Percentiles rank a stretch among this genome's conserved stretches.
These are phyloP conservation scores for Pelusios castaneus DNA, from an alignment of 2,113 vertebrate genomes.

Conservation along the genomic window DNA sequence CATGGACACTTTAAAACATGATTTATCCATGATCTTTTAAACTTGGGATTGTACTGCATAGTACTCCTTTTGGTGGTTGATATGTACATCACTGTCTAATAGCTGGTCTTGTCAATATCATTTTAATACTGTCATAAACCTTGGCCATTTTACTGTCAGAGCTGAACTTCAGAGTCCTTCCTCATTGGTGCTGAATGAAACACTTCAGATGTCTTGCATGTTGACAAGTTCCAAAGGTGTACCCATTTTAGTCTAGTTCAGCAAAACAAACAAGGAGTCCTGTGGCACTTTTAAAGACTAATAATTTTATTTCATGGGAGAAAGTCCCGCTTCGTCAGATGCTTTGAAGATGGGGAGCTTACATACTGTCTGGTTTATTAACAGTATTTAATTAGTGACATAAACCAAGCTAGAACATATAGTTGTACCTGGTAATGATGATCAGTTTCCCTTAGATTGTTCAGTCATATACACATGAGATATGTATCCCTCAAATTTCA, in stretches of 20 bases:
- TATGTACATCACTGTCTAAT: rapidly evolving
- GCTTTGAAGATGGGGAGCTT: too few species aligned
- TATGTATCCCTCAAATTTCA: rapidly evolving
- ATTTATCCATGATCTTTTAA: rapidly evolving
- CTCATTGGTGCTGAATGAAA: not conserved
- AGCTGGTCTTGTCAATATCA: rapidly evolving
- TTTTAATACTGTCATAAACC: rapidly evolving
- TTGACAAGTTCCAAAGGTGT: too few species aligned
- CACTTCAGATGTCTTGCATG: too few species aligned
- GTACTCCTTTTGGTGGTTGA: not conserved
- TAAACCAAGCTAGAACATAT: rapidly evolving
- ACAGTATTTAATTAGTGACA: rapidly evolving
- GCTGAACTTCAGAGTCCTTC: not conserved
- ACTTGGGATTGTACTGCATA: rapidly evolving
- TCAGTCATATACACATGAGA: rapidly evolving
- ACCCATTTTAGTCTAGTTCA: too few species aligned
- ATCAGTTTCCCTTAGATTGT: rapidly evolving
- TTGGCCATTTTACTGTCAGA: rapidly evolving
- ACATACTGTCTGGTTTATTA: not conserved
- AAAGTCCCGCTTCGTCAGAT: too few species aligned
- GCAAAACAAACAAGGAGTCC: too few species aligned
- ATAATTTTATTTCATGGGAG: too few species aligned
- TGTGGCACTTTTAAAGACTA: too few species aligned
- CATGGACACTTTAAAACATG: rapidly evolving
- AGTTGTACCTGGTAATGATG: rapidly evolving